A percentile compares a stretch with the other conserved stretches of the same genome.
These are phyloP conservation scores for Cettia cetti DNA, from an alignment of 2,113 vertebrate genomes.

Conservation along the genomic window DNA sequence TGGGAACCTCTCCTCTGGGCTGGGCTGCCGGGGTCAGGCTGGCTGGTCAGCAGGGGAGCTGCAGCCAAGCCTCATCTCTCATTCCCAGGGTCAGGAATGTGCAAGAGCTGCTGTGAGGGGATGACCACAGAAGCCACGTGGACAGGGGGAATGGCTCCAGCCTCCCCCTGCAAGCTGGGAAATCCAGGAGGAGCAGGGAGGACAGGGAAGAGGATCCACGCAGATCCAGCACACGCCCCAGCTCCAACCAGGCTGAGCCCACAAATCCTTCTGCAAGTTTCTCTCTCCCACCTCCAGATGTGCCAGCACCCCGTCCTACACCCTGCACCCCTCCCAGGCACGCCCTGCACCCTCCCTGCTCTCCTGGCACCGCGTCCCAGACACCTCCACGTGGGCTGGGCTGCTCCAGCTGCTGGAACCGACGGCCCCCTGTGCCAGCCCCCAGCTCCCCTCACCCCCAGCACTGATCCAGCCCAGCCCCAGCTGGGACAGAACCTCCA, in stretches of 20 bases:
- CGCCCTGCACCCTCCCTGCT: not conserved
- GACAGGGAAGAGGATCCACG: not conserved
- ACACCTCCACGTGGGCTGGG: not conserved
- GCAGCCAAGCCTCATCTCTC: not conserved
- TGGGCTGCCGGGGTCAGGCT: not conserved
- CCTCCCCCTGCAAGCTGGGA: not conserved
- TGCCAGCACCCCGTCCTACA: slow-evolving; percentile 38
- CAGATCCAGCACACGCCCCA: not conserved
- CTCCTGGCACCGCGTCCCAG: not conserved
- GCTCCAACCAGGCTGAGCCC: not conserved
- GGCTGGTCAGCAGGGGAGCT: not conserved
- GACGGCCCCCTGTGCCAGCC: not conserved
- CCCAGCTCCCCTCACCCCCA: not conserved
- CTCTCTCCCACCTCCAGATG: slow-evolving; percentile 12
- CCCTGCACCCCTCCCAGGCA: slow-evolving; percentile 40
- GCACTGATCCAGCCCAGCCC: not conserved
- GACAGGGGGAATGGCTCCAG: not conserved
- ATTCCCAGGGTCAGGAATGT: not conserved
- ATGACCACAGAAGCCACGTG: not conserved
- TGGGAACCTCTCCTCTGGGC: not conserved
- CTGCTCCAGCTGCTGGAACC: accelerated
- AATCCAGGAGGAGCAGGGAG: not conserved
- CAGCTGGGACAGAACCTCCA: not conserved
- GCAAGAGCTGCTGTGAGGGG: not conserved
- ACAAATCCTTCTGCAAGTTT: slow-evolving; percentile 38